Percentiles rank a stretch among this genome's conserved stretches.
Evolutionary conservation across 2,888 invertebrate genomes (phyloP).

Genomic region (Gibbula magus): DNA sequence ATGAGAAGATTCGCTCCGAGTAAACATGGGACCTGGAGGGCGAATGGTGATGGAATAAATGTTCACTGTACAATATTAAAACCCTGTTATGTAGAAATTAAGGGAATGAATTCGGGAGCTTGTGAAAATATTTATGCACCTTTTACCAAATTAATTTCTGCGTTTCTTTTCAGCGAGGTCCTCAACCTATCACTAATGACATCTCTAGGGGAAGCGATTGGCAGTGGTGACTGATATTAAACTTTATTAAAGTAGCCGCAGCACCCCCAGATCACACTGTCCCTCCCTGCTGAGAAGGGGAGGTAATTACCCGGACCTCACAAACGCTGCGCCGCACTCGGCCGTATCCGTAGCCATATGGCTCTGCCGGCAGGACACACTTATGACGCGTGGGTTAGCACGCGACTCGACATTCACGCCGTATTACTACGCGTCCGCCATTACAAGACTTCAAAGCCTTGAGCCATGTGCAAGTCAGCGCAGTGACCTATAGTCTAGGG

Average conservation of each 20-base stretch:
- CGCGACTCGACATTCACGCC: constrained; percentile 2
- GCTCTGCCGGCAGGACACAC: background rate
- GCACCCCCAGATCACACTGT: too few species aligned
- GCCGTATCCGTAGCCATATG: background rate
- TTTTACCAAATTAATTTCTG: background rate
- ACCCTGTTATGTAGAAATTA: too few species aligned
- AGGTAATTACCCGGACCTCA: too few species aligned
- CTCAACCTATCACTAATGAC: background rate
- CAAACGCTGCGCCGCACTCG: too few species aligned
- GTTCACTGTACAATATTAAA: too few species aligned
- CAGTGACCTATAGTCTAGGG: background rate
- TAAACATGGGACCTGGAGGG: too few species aligned
- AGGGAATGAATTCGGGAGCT: too few species aligned
- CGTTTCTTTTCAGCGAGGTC: background rate
- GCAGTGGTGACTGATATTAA: background rate
- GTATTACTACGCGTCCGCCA: background rate
- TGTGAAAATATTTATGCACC: background rate
- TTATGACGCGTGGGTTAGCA: background rate
- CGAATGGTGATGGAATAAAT: too few species aligned
- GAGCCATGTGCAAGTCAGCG: background rate
- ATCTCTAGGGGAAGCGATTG: background rate
- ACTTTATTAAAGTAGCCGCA: constrained; percentile 1
- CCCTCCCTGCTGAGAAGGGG: too few species aligned
- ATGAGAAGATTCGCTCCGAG: too few species aligned
- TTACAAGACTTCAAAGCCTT: background rate